Evolutionary conservation across 2,888 invertebrate genomes (phyloP).

Genomic region (Pelosia muscerda): DNA sequence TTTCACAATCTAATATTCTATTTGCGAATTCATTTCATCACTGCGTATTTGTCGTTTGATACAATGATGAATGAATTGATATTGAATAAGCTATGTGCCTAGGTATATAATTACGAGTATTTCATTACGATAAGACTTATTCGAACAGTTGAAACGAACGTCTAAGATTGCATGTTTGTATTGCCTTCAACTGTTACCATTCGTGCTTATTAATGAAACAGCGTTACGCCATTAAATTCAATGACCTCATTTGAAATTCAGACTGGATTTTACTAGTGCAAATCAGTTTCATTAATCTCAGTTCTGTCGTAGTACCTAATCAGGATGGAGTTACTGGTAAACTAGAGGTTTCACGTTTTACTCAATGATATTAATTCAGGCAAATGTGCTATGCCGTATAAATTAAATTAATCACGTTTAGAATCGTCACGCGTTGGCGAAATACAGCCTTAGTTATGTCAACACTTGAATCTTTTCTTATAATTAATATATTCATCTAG

Average conservation of each 20-base stretch:
- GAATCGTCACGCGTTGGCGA: too few relatives aligned
- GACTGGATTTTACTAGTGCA: neutral
- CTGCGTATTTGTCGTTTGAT: neutral
- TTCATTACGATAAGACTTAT: conserved; percentile 5
- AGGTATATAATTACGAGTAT: neutral
- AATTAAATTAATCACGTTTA: too few relatives aligned
- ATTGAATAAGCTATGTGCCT: neutral
- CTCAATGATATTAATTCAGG: too few relatives aligned
- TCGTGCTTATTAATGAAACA: conserved; percentile 23
- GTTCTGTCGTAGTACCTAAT: neutral
- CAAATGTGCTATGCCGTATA: neutral
- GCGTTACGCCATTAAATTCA: conserved; percentile 12
- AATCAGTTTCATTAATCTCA: neutral
- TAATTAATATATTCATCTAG: too few relatives aligned
- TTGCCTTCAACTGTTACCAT: conserved; percentile 18
- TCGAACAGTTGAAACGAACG: neutral
- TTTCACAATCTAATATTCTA: too few relatives aligned
- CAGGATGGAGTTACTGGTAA: too few relatives aligned
- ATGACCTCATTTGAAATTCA: conserved; percentile 8
- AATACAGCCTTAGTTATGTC: too few relatives aligned
- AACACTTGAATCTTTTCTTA: too few relatives aligned
- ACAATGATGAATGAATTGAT: neutral
- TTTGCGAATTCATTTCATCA: too few relatives aligned
- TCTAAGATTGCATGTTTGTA: conserved; percentile 19
- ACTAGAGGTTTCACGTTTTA: too few relatives aligned